These are phyloP conservation scores for Crypturellus undulatus DNA, from an alignment of 2,113 vertebrate species.

Conservation along the genomic window DNA sequence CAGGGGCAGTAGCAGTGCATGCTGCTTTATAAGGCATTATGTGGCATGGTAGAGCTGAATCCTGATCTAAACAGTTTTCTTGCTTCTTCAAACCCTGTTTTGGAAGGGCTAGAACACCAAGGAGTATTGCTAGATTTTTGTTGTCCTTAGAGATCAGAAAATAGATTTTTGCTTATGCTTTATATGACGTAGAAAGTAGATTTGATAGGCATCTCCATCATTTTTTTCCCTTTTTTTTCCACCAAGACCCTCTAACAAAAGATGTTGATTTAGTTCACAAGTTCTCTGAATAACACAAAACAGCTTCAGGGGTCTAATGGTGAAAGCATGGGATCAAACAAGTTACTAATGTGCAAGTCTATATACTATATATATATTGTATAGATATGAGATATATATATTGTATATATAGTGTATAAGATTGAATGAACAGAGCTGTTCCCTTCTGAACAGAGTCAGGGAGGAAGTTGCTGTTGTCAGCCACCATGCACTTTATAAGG, in stretches of 20 bases:
- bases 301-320: background rate
- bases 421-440: background rate
- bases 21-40: background rate
- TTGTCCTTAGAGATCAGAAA: background rate
- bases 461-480: background rate
- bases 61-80: background rate
- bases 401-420: fast-evolving
- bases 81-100: background rate
- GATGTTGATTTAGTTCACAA: background rate
- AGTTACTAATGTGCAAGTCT: background rate
- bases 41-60: background rate
- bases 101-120: background rate
- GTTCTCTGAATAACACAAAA: background rate
- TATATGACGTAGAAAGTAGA: background rate
- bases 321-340: background rate
- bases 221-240: background rate
- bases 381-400: too few relatives aligned
- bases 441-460: background rate
- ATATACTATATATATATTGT: too few relatives aligned
- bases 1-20: background rate
- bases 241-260: background rate
- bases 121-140: background rate
- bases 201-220: background rate
- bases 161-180: background rate
- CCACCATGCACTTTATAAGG: background rate